Conservation (phyloP, 2,888 invertebrate genomes). For the Embidobia sp. region DNA sequence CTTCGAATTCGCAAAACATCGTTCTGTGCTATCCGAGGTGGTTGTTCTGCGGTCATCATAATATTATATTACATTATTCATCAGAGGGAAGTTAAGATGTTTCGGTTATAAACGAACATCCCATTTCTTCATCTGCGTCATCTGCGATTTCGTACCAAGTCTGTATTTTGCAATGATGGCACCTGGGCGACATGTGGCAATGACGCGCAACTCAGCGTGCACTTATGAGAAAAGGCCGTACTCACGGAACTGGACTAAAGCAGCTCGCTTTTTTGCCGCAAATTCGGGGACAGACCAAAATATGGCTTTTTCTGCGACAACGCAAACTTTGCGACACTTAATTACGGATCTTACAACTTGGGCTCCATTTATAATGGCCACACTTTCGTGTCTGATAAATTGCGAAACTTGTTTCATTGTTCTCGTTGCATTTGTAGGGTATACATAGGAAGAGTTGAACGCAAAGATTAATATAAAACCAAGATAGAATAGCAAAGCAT, state of each 20-base stretch:
- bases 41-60: too few species aligned
- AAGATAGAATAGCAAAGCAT: too few species aligned
- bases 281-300: conserved; percentile 38
- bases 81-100: conserved; percentile 18
- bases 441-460: too few species aligned
- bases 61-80: conserved; percentile 36
- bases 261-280: conserved; percentile 30
- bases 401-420: conserved; percentile 16
- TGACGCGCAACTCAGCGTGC: conserved; percentile 35
- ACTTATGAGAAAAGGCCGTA: conserved; percentile 48
- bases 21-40: too few species aligned
- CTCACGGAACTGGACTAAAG: conserved; percentile 16
- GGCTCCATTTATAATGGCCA: conserved; percentile 20
- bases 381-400: conserved; percentile 35
- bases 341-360: conserved; percentile 40
- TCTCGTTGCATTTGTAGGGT: background rate
- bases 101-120: conserved; percentile 42
- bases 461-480: too few species aligned
- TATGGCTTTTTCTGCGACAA: conserved; percentile 23
- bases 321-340: conserved; percentile 34
- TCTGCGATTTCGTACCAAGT: conserved; percentile 48
- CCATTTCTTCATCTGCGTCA: conserved; percentile 50
- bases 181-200: conserved; percentile 60
- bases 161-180: conserved; percentile 43
- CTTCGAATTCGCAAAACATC: too few species aligned